These are phyloP conservation scores for Protonibea diacanthus DNA, from an alignment of 2,797 vertebrate species.

Conservation along the genomic window DNA sequence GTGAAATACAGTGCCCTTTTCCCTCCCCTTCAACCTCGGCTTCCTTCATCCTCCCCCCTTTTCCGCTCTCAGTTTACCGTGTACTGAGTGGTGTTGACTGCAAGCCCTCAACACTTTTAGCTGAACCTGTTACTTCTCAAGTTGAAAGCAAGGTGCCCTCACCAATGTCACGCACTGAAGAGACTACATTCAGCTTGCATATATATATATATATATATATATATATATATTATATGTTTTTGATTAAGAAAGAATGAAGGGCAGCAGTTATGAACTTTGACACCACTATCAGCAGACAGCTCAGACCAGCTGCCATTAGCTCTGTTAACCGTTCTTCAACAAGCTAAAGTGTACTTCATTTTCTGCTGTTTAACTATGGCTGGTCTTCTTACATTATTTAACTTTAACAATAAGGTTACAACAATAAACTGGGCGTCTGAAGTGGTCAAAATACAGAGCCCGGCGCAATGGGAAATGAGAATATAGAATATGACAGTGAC, in stretches of 20 bases:
- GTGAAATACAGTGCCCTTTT: slow-evolving; percentile 59
- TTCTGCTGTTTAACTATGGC: not conserved
- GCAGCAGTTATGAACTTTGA: not conserved
- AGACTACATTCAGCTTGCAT: not conserved
- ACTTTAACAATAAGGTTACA: not conserved
- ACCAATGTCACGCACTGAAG: not conserved
- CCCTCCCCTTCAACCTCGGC: slow-evolving; percentile 43
- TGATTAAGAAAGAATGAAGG: not conserved
- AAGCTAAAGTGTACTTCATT: not conserved
- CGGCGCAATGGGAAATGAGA: no score
- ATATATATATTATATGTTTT: no score
- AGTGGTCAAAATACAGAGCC: not conserved
- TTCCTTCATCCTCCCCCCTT: slow-evolving; percentile 24
- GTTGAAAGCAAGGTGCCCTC: not conserved
- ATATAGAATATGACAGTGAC: not conserved
- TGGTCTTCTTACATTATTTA: not conserved
- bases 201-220: no score
- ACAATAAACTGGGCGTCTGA: not conserved
- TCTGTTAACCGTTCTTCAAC: not conserved
- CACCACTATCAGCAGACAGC: not conserved
- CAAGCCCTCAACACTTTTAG: slow-evolving; percentile 10
- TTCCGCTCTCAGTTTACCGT: not conserved
- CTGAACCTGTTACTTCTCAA: slow-evolving; percentile 3
- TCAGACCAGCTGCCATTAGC: not conserved
- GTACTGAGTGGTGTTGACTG: not conserved